Base-by-base conservation (phyloP, 2,113 vertebrate species). In the Pseudopipra pipra region DNA sequence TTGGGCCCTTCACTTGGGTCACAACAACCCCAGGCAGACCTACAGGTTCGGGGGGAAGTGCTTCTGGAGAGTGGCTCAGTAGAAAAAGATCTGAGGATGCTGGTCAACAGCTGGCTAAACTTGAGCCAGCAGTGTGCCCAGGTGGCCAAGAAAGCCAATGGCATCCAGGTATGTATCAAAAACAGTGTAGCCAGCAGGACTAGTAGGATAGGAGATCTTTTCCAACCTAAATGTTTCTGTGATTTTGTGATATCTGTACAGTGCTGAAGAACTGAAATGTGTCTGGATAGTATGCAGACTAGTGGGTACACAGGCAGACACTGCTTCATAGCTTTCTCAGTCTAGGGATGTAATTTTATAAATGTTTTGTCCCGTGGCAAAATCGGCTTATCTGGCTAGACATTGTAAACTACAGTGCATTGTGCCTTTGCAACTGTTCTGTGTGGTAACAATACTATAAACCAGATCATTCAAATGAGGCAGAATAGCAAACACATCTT, bases 51-150 rank as follows among this genome's bases (percentile, higher is more conserved):
- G 22, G 9, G 9, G 16, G 18, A 22, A 58, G 18, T 44, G 15
- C 23, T 25, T 8, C 9, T 33, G 8, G 25, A 43, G 56, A 58
- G 51, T 19, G 27, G 10, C 9, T 27, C 49, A 59, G 22, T 14
- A 44, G 59, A 58, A 89, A 73, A 51, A 6, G 27, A 33, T 19
- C 14, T 44, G 68, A 7, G 37, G 10, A 11, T 37, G 21, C 7
- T 58, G 18, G 12, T 37, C 35, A 35, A 19, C 44, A 66, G 8
- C 7, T 23, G 33, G 33, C 14, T 44, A n/a, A 58, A 24, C 22
- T 16, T 13, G 27, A 33, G 27, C 10, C 33, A 51, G 9, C 0
- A 41, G 0, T 44, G 22, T 44, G 44, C 12, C 6, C 37, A n/a
- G 12, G 15, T 52, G 33, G 10, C 44, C 59, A 37, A 28, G 31